phyloP scores from a whole-genome alignment of 2,888 invertebrate species.

The Eupithecia insigniata region DNA sequence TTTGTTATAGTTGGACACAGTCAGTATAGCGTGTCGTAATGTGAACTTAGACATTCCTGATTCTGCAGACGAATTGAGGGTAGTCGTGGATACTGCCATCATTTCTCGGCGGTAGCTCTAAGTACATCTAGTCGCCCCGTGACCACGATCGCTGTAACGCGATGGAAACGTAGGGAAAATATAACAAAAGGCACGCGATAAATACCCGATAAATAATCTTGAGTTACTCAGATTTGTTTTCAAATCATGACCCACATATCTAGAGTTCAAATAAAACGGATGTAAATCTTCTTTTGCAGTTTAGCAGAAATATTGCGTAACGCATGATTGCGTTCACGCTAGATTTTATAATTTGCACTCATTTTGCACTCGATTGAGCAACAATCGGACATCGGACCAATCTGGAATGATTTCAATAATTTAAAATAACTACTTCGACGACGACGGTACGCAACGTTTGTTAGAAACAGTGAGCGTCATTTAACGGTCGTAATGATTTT shows the following conservation, averaged over 20 bases:
- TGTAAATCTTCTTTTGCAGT: background rate
- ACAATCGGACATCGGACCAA: slow-evolving; percentile 19
- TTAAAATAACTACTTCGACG: slow-evolving; percentile 10
- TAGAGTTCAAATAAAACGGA: slow-evolving; percentile 1
- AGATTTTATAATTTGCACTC: slow-evolving; percentile 16
- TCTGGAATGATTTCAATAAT: slow-evolving; percentile 20
- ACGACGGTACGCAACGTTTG: background rate
- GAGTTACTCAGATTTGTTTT: no score
- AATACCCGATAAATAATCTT: no score
- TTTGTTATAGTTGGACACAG: no score
- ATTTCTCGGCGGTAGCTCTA: no score
- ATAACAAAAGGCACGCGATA: no score
- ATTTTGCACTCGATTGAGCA: slow-evolving; percentile 13
- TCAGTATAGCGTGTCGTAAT: no score
- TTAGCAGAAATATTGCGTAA: slow-evolving; percentile 17
- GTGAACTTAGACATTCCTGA: no score
- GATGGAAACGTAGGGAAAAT: no score
- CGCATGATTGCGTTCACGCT: slow-evolving; percentile 23
- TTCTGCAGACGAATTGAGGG: no score
- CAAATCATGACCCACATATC: background rate
- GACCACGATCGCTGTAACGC: no score
- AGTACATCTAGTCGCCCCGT: no score
- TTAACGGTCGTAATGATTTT: background rate
- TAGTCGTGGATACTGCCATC: no score
- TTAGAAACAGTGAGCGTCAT: background rate